Conservation (phyloP, 2,797 vertebrate genomes). For the Enteromius mattozi region DNA sequence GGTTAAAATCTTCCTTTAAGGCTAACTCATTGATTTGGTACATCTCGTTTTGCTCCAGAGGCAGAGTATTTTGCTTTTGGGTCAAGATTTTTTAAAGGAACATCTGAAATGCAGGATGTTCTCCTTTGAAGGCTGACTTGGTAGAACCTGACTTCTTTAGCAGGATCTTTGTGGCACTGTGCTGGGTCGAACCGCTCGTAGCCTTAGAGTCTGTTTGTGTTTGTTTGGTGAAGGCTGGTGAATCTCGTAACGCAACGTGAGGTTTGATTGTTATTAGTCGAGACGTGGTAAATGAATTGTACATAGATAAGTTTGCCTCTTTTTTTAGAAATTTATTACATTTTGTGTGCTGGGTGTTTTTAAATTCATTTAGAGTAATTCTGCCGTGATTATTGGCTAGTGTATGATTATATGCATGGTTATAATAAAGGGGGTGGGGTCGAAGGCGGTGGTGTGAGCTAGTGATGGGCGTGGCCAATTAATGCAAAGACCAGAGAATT, state of each 20-base stretch:
- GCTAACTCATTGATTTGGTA: neutral
- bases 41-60: neutral
- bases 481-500: constrained; percentile 20
- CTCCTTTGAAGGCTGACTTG: neutral
- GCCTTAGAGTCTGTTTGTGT: constrained; percentile 50
- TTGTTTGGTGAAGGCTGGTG: constrained; percentile 46
- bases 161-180: constrained; percentile 36
- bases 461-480: constrained; percentile 32
- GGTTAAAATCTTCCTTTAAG: neutral
- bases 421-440: constrained; percentile 48
- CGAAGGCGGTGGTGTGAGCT: constrained; percentile 47
- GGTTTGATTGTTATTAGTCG: constrained; percentile 35
- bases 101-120: constrained; percentile 36
- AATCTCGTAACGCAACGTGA: constrained; percentile 31
- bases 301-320: constrained; percentile 61
- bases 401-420: constrained; percentile 60
- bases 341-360: constrained; percentile 60
- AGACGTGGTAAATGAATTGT: constrained; percentile 51
- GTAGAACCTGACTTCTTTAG: constrained; percentile 18
- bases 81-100: neutral
- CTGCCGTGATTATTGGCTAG: constrained; percentile 59
- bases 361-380: constrained; percentile 52
- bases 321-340: constrained; percentile 56
- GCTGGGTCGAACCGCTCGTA: constrained; percentile 42
- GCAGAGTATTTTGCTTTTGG: neutral